Percentiles rank a stretch among this genome's conserved stretches.
phyloP scores from a whole-genome alignment of 2,888 invertebrate genomes.

The Danaus chrysippus region DNA sequence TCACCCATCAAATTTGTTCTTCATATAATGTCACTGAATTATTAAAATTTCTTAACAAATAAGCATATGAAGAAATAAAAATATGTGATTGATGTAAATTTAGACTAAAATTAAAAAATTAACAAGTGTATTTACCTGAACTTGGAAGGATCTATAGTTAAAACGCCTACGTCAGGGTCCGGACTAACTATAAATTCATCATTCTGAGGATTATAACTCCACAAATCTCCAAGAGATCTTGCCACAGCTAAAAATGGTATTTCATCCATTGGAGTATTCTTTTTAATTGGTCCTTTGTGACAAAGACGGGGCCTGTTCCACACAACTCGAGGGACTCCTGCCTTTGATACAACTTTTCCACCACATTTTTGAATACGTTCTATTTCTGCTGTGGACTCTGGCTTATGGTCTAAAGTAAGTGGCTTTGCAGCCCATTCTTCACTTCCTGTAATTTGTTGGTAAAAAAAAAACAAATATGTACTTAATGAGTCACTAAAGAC shows the following conservation, averaged over 20 bases:
- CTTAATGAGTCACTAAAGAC: too few relatives aligned
- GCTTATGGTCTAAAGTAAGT: conserved; percentile 96
- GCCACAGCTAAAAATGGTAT: conserved; percentile 98
- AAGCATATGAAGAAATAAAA: conserved; percentile 4
- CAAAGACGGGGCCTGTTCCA: conserved; percentile 96
- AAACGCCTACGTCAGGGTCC: conserved; percentile 95
- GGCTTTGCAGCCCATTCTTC: conserved; percentile 88
- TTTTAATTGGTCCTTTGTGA: conserved; percentile 88
- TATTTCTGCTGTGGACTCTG: conserved; percentile 91
- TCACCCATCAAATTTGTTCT: too few relatives aligned
- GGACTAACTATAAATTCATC: conserved; percentile 98
- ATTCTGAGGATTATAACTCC: conserved; percentile 96
- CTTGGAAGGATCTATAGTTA: conserved; percentile 87
- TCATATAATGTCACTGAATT: too few relatives aligned
- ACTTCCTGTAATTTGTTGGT: conserved; percentile 51
- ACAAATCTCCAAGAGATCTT: conserved; percentile 96
- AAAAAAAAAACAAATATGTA: conserved; percentile 1
- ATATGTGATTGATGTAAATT: conserved; percentile 1
- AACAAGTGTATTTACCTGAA: conserved; percentile 70
- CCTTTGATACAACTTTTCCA: conserved; percentile 85
- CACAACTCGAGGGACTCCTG: conserved; percentile 96
- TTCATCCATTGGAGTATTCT: conserved; percentile 94
- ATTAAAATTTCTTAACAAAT: too few relatives aligned
- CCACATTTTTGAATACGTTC: conserved; percentile 89
- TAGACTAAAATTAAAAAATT: neutral